Base-by-base conservation (phyloP, 2,113 vertebrate genomes). In the Ovis canadensis region DNA sequence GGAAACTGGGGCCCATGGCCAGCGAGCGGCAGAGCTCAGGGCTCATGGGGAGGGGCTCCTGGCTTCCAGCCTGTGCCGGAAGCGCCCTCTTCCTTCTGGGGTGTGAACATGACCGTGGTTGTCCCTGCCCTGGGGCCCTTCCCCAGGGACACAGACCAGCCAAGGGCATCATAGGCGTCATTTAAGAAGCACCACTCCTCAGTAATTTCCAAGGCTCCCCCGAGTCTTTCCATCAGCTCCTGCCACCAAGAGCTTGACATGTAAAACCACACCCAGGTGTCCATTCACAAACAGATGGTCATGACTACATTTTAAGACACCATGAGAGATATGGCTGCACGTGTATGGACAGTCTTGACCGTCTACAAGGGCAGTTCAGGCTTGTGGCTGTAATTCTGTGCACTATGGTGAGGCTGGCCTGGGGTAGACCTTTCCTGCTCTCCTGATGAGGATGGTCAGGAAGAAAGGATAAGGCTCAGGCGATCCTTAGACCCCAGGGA, bases 81-180 rank as follows among this genome's bases (percentile, higher is more conserved):
- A n/a, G 54, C 0, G 3, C 15, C 54, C 23, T 25, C 27, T 14
- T 33, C 15, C 11, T 31, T 57, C 52, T 10, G 36, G 3, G 16
- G 5, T 29, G 29, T 29, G 7, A 7, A 36, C 19, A 3, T 7
- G 54, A n/a, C 36, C 0, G 0, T 4, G 5, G 88, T 5, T 1
- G 21, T n/a, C 71, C 88, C 52, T 11, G 27, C n/a, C 54, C 81
- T 0, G 14, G 13, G 13, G 33, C 12, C 13, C 23, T 55, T 55
- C n/a, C 23, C n/a, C 23, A 40, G 82, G 21, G n/a, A 84, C 88
- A n/a, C 83, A 1, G 71, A 5, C 29, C 2, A 14, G 54, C 19
- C 0, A 13, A 59, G 36, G 54, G 17, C 31, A 12, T 6, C 40
- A 4, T 7, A 7, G 12, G 40, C 6, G 0, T 21, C 12, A 7